These are phyloP conservation scores for Drosophila putrida DNA, from an alignment of 2,888 invertebrate species.

Conservation along the genomic window DNA sequence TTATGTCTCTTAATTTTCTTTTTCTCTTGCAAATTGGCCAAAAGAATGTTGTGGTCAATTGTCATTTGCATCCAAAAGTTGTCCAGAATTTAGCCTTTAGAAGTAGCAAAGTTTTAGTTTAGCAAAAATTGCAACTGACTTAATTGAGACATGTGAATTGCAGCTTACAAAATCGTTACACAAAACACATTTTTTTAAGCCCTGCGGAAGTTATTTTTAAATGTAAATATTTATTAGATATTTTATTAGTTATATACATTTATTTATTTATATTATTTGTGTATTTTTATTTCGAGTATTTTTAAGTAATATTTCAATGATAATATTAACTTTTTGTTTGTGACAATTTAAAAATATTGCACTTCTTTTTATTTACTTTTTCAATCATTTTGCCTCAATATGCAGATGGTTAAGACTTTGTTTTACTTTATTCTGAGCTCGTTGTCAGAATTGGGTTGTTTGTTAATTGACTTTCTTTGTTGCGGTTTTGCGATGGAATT, in stretches of 20 bases:
- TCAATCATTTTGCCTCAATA: not conserved
- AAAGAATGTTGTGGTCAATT: conserved; percentile 40
- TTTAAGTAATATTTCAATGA: no score
- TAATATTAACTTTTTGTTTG: no score
- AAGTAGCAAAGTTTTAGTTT: not conserved
- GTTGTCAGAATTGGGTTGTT: not conserved
- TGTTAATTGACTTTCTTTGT: conserved; percentile 56
- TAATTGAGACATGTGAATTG: not conserved
- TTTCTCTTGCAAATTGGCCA: conserved; percentile 34
- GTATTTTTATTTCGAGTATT: no score
- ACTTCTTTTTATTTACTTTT: not conserved
- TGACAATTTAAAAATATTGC: no score
- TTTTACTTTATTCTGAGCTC: conserved; percentile 1
- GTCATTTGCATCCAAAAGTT: not conserved
- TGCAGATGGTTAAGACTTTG: not conserved
- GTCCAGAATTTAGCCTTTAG: not conserved
- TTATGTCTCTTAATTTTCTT: conserved; percentile 6
- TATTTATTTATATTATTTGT: no score
- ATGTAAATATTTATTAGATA: no score
- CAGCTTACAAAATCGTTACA: not conserved
- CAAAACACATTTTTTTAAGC: not conserved
- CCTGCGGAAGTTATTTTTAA: no score
- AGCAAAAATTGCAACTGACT: not conserved
- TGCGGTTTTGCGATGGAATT: conserved; percentile 40
- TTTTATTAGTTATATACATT: no score